These are phyloP conservation scores for Eugnorisma glareosa DNA, from an alignment of 2,888 invertebrate genomes.

Conservation along the genomic window DNA sequence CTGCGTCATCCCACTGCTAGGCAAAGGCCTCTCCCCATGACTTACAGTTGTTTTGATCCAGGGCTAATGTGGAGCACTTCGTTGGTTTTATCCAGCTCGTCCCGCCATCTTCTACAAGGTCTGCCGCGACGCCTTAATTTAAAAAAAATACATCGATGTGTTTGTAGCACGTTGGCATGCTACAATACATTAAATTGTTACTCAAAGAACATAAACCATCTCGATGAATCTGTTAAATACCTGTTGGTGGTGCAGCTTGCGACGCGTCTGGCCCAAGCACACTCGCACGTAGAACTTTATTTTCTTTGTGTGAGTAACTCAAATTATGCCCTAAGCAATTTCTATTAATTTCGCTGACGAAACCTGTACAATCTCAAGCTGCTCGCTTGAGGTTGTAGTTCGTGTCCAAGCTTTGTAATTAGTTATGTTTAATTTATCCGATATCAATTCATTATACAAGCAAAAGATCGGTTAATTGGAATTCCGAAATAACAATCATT, in stretches of 20 bases:
- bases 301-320: neutral
- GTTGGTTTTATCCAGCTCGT: too few species aligned
- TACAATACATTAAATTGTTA: neutral
- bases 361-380: too few species aligned
- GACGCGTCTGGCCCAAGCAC: neutral
- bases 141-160: neutral
- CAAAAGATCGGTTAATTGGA: neutral
- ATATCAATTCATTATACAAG: neutral
- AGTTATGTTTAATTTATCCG: neutral
- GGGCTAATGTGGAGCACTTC: too few species aligned
- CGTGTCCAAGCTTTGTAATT: neutral
- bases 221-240: neutral
- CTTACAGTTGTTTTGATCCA: too few species aligned
- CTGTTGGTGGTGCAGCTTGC: neutral
- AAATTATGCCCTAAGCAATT: neutral
- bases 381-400: neutral
- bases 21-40: too few species aligned
- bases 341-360: neutral
- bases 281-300: neutral
- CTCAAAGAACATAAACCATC: neutral
- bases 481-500: too few species aligned
- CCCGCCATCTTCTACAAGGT: too few species aligned
- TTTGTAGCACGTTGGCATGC: neutral
- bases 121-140: too few species aligned
- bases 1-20: too few species aligned